Conservation (phyloP, 2,888 invertebrate species). For the Troides oblongomaculatus region DNA sequence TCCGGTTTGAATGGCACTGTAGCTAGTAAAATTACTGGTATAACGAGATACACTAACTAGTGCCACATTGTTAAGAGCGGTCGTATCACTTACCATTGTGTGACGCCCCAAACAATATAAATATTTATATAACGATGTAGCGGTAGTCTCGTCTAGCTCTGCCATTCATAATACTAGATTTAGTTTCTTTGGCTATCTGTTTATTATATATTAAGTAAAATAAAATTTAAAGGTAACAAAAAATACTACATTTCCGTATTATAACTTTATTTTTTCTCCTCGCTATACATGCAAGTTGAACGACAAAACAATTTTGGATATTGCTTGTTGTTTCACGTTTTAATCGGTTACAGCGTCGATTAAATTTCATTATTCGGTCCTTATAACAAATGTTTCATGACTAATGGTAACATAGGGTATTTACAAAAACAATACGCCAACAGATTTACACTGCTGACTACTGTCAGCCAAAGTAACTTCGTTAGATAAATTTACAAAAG, state of each 20-base stretch:
- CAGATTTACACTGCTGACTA: constrained; percentile 6
- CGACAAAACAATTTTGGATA: constrained; percentile 60
- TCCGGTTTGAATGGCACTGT: too few relatives aligned
- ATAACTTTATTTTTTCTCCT: constrained; percentile 71
- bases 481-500: constrained; percentile 1
- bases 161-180: too few relatives aligned
- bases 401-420: constrained; percentile 61
- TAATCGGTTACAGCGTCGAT: constrained; percentile 43
- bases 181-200: too few relatives aligned
- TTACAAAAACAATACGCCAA: constrained; percentile 32
- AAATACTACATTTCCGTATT: constrained; percentile 47
- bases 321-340: constrained; percentile 39
- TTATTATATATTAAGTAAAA: too few relatives aligned
- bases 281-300: constrained; percentile 75
- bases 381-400: constrained; percentile 34
- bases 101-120: too few relatives aligned
- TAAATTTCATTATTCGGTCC: constrained; percentile 53
- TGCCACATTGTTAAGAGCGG: too few relatives aligned
- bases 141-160: too few relatives aligned
- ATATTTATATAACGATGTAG: too few relatives aligned
- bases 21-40: too few relatives aligned
- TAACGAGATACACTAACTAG: too few relatives aligned
- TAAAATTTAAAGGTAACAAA: constrained; percentile 24
- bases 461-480: constrained; percentile 20
- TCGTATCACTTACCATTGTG: too few relatives aligned